Base-by-base conservation (phyloP, 2,888 invertebrate genomes). In the Mythimna loreyi region DNA sequence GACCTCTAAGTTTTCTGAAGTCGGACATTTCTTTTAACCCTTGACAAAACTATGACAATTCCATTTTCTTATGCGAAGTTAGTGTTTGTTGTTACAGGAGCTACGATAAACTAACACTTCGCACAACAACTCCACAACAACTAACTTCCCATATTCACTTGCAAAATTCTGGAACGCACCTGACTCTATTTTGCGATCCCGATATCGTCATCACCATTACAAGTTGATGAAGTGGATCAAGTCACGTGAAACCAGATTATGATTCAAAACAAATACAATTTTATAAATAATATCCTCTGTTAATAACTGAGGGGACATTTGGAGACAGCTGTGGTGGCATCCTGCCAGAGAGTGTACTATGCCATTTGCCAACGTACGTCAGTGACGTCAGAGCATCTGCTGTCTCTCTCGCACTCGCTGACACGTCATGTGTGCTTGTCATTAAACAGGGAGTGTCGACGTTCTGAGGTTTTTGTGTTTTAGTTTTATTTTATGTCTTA, bases 261-360 rank as follows among this genome's bases (percentile, higher is more conserved):
- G 87, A 92, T 94, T 93, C 90, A 93, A 94, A 94, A 95, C 94
- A 94, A 93, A 93, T 91, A 91, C 87, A 87, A 86, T 91, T 94
- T 92, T 94, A 94, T 92, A 92, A 93, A 94, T 94, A 94, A 91
- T 92, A 66, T 75, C 36, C 49, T 85, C 87, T 82, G 85, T 85
- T 92, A 90, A 91, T 91, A 90, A 90, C 90, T 87, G 85, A 84
- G 90, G 86, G 89, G 94, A 94, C 83, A 84, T 77, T 79, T 40
- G 71, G 72, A 85, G 85, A 84, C 95, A 94, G 94, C 92, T 92
- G 93, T 89, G 84, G 87, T 94, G 95, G 95, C 94, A 86, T 21
- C 7, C 50, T 66, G 94, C 95, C 95, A 95, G 90, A 49, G 81
- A 84, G 83, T 83, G 84, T 86, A 87, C 87, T 87, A 87, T 87